These are phyloP conservation scores for Troides aeacus DNA, from an alignment of 2,888 invertebrate genomes.

Conservation along the genomic window DNA sequence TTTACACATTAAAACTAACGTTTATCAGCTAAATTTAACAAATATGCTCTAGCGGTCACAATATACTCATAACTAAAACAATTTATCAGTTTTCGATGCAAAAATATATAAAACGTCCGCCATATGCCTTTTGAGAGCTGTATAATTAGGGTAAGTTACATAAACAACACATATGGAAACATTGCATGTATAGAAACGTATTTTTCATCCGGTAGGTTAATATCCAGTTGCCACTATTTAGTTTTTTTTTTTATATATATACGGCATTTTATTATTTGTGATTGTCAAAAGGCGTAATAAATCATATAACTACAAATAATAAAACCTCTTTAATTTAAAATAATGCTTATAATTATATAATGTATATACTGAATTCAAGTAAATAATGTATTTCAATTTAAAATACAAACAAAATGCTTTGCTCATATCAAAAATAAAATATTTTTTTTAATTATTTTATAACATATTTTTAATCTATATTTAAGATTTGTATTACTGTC, in stretches of 20 bases:
- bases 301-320: conserved; percentile 6
- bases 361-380: not conserved
- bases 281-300: conserved; percentile 15
- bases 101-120: conserved; percentile 81
- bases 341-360: not conserved
- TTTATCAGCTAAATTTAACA: conserved; percentile 78
- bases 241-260: conserved; percentile 45
- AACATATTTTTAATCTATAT: not conserved
- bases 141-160: conserved; percentile 51
- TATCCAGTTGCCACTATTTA: conserved; percentile 70
- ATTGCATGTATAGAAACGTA: conserved; percentile 27
- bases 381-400: not conserved
- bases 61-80: conserved; percentile 80
- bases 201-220: conserved; percentile 51
- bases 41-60: conserved; percentile 78
- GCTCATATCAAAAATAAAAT: not conserved
- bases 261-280: conserved; percentile 50
- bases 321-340: conserved; percentile 5
- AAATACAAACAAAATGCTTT: not conserved
- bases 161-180: conserved; percentile 28
- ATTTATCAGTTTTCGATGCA: conserved; percentile 80
- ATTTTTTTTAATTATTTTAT: not conserved
- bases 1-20: conserved; percentile 79
- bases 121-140: conserved; percentile 80
- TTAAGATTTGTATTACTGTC: not conserved